phyloP scores from a whole-genome alignment of 2,888 invertebrate species.

The Dasysyrphus albostriatus region DNA sequence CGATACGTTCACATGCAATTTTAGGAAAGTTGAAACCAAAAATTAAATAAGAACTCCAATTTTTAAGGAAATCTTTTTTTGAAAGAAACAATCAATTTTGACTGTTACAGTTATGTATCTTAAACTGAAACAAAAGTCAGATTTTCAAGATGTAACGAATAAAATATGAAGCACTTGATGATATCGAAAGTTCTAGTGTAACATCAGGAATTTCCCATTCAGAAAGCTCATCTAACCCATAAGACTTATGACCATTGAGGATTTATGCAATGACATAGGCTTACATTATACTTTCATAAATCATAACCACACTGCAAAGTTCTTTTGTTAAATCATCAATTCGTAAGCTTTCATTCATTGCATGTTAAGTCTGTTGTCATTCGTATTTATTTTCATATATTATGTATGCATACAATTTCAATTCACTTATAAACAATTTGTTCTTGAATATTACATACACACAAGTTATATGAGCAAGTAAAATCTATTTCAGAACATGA shows the following conservation, averaged over 20 bases:
- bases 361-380: constrained; percentile 47
- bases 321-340: constrained; percentile 11
- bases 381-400: constrained; percentile 4
- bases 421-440: background rate
- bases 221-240: no score
- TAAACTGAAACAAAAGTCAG: no score
- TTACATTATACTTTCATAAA: background rate
- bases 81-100: no score
- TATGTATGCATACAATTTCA: background rate
- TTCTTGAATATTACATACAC: background rate
- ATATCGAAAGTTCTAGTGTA: no score
- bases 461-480: constrained; percentile 18
- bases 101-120: no score
- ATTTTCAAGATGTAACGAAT: no score
- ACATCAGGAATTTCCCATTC: no score
- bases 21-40: no score
- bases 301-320: background rate
- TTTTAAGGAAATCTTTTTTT: no score
- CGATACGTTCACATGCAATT: no score
- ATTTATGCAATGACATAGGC: background rate
- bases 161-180: no score
- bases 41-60: no score
- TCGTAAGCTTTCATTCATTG: constrained; percentile 12
- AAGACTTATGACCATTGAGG: background rate
- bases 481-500: constrained; percentile 60